A percentile compares a stretch with the other conserved stretches of the same genome.
Conservation (phyloP, 1,140 invertebrate species). For the Chrysomallon squamiferum region DNA sequence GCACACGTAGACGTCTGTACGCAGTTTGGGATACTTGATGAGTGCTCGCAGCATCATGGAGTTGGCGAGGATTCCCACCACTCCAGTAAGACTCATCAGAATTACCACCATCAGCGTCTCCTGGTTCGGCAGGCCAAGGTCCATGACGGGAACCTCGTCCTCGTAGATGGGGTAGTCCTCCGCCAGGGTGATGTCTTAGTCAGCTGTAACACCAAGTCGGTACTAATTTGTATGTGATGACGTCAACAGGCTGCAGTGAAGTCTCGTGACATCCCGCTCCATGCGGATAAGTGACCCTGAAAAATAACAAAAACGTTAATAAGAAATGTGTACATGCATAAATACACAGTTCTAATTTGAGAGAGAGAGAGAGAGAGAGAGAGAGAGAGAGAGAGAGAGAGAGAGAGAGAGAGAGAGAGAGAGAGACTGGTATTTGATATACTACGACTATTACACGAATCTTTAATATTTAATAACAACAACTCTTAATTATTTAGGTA, state of each 20-base stretch:
- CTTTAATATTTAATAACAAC: too few species aligned
- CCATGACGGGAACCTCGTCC: slow-evolving; percentile 3
- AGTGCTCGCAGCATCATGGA: slow-evolving; percentile 44
- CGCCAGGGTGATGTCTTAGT: background rate
- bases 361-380: too few species aligned
- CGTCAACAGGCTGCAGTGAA: background rate
- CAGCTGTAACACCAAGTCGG: background rate
- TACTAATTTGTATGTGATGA: background rate
- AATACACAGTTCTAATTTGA: too few species aligned
- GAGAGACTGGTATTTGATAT: too few species aligned
- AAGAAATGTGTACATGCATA: background rate
- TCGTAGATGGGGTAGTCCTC: background rate
- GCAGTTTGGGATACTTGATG: slow-evolving; percentile 34
- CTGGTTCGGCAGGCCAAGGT: slow-evolving; percentile 7
- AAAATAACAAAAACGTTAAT: background rate
- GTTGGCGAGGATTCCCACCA: slow-evolving; percentile 51
- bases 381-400: too few species aligned
- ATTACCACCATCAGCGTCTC: slow-evolving; percentile 35
- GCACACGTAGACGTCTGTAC: slow-evolving; percentile 44
- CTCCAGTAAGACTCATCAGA: slow-evolving; percentile 39
- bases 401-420: too few species aligned
- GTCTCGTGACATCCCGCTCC: background rate
- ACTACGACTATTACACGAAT: too few species aligned
- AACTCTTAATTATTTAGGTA: too few species aligned
- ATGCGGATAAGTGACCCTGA: background rate